Evolutionary conservation across 2,888 invertebrate genomes (phyloP).

Genomic region (Ceriagrion tenellum): DNA sequence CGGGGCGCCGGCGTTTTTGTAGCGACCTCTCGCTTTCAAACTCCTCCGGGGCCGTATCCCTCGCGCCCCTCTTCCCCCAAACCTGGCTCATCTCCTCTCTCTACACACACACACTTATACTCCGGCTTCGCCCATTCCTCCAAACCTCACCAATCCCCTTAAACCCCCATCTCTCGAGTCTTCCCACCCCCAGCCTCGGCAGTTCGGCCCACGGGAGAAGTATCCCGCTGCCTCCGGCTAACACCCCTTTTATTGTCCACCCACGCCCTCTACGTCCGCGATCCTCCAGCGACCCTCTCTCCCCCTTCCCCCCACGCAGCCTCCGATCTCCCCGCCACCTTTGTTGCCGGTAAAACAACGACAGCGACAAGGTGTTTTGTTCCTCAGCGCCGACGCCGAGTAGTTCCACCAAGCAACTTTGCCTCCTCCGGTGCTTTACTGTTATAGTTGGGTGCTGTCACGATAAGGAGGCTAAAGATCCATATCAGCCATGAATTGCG

Average conservation of each 20-base stretch:
- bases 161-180: neutral
- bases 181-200: neutral
- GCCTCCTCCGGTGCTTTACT: conserved; percentile 16
- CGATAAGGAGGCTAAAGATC: neutral
- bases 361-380: conserved; percentile 60
- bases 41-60: conserved; percentile 37
- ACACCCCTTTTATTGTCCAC: conserved; percentile 63
- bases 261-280: neutral
- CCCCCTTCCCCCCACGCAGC: neutral
- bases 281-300: neutral
- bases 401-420: conserved; percentile 15
- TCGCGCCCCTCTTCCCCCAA: neutral
- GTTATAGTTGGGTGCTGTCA: conserved; percentile 19
- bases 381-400: conserved; percentile 33
- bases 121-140: neutral
- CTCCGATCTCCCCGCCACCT: conserved; percentile 8
- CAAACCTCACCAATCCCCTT: conserved; percentile 43
- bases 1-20: conserved; percentile 65
- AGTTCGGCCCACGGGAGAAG: conserved; percentile 58
- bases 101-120: neutral
- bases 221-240: conserved; percentile 34
- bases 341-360: conserved; percentile 66
- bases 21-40: conserved; percentile 46
- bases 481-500: neutral
- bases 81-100: neutral